Evolutionary conservation across 2,888 invertebrate species (phyloP), one percentile per base, ranked within the genome.

Genomic region (Drepana falcataria): DNA sequence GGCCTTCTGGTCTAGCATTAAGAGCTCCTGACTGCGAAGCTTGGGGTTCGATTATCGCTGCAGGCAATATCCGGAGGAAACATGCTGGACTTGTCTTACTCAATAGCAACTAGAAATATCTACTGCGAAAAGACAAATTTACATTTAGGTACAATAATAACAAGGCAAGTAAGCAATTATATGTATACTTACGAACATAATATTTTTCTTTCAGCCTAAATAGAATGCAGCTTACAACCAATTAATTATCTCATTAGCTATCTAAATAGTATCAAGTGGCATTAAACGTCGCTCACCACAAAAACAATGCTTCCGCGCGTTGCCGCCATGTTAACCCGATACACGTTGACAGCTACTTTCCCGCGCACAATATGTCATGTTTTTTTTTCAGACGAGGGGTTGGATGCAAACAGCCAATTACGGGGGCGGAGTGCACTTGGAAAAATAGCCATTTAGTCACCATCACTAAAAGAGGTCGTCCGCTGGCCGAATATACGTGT

Each of bases 321-420:
- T 35, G 51, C 40, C 51, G 81, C 78, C 78, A 77, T 76, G 76
- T 71, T 75, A 83, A 85, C 85, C 77, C 79, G 85, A 87, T 84
- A 83, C 85, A 63, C 70, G 74, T 64, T 83, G 88, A 86, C 87
- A 87, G 83, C 76, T 68, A 77, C 81, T 86, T 89, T 89, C 88
- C 88, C 90, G 89, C 88, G 87, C 83, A 76, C 88, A 88, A 85
- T 86, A 87, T 88, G 89, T 87, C 83, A 81, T 83, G 83, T 82
- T 85, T 87, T 89, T 85, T 89, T 89, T 87, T 81, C 76, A 81
- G 77, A 54, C 75, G 76, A 85, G 86, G 89, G 89, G 88, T 83
- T 89, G 87, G 88, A 82, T 86, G 88, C 87, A 90, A 88, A 89
- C 90, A 89, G 79, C 88, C 90, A 89, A 90, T 91, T 89, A 90